Conservation (phyloP, 2,888 invertebrate genomes). For the Nowickia ferox region DNA sequence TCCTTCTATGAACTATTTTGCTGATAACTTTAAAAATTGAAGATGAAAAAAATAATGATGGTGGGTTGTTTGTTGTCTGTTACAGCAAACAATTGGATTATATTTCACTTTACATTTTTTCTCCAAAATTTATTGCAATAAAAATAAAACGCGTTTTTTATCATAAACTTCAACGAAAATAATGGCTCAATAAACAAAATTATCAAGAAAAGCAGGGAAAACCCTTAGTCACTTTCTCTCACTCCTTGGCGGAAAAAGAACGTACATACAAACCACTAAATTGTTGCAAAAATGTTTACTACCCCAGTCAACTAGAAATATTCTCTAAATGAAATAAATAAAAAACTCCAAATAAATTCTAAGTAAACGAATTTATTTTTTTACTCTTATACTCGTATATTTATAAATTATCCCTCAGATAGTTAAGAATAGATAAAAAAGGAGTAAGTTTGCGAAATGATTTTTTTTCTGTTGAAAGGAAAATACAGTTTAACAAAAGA, state of each 20-base stretch:
- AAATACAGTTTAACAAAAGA: slow-evolving; percentile 25
- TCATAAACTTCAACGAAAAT: slow-evolving; percentile 67
- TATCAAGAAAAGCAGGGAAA: slow-evolving; percentile 36
- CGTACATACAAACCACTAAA: neutral
- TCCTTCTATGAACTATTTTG: neutral
- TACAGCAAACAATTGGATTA: slow-evolving; percentile 42
- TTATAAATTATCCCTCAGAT: slow-evolving; percentile 75
- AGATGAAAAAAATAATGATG: neutral
- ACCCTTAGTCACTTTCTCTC: neutral
- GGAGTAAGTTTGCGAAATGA: slow-evolving; percentile 39
- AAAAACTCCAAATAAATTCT: slow-evolving; percentile 58
- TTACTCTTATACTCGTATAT: slow-evolving; percentile 56
- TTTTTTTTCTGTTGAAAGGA: slow-evolving; percentile 9
- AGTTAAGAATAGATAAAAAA: slow-evolving; percentile 70
- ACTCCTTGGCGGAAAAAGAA: slow-evolving; percentile 30
- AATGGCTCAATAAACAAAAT: slow-evolving; percentile 69
- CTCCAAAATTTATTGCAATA: slow-evolving; percentile 53
- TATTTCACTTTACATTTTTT: slow-evolving; percentile 42
- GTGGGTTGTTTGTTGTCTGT: slow-evolving; percentile 1
- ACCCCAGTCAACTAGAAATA: slow-evolving; percentile 42
- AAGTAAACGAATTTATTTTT: slow-evolving; percentile 65
- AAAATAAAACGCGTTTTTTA: slow-evolving; percentile 64
- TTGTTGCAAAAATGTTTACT: slow-evolving; percentile 40
- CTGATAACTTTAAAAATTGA: neutral
- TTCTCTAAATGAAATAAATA: slow-evolving; percentile 35